These are phyloP conservation scores for Parotocinclus haroldoi DNA, from an alignment of 2,797 vertebrate species.

Conservation along the genomic window DNA sequence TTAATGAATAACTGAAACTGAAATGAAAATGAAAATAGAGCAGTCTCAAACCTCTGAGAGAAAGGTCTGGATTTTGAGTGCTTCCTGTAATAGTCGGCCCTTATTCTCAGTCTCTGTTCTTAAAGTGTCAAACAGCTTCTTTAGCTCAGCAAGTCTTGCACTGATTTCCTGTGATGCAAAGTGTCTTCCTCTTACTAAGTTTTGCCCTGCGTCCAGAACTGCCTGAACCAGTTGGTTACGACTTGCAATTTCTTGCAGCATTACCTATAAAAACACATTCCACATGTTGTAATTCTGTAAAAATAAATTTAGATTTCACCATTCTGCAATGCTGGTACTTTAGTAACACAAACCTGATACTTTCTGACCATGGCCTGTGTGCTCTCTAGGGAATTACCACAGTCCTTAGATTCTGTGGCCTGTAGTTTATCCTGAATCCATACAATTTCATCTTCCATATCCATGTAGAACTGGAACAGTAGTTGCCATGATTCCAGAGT, in stretches of 20 bases:
- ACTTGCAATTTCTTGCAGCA: constrained; percentile 77
- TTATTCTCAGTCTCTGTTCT: constrained; percentile 65
- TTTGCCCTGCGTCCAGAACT: constrained; percentile 76
- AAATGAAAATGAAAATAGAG: background rate
- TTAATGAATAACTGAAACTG: too few species aligned
- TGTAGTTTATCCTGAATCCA: constrained; percentile 81
- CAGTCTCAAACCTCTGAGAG: constrained; percentile 71
- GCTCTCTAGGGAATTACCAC: constrained; percentile 67
- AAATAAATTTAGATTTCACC: too few species aligned
- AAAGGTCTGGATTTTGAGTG: constrained; percentile 72
- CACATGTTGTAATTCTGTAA: too few species aligned
- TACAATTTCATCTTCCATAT: constrained; percentile 76
- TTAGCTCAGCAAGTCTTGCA: constrained; percentile 72
- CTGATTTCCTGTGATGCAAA: constrained; percentile 72
- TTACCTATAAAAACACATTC: constrained; percentile 60
- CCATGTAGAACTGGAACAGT: constrained; percentile 80
- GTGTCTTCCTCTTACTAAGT: constrained; percentile 75
- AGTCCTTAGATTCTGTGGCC: constrained; percentile 65
- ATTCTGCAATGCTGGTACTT: too few species aligned
- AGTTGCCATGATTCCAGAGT: constrained; percentile 76
- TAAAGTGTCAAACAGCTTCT: constrained; percentile 66
- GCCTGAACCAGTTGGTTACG: constrained; percentile 70
- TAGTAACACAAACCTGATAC: constrained; percentile 72
- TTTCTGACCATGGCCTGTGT: constrained; percentile 75
- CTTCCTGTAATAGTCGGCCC: constrained; percentile 69